Conservation (phyloP, 2,888 invertebrate genomes). For the Ophion costatus region DNA sequence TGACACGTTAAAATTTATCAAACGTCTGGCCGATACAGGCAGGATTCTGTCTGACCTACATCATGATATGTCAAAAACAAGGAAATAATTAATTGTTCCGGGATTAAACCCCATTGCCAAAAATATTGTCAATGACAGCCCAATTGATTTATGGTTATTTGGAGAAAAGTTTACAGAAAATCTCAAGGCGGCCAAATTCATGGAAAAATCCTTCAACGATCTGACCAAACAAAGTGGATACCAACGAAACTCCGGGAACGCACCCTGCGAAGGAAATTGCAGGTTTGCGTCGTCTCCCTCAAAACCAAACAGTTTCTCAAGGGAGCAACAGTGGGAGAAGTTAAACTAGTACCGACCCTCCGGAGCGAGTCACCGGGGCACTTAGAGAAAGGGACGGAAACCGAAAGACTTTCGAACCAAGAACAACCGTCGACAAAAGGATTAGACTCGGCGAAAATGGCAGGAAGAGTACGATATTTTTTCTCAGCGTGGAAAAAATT, state of each 20-base stretch:
- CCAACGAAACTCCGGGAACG: slow-evolving; percentile 24
- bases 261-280: slow-evolving; percentile 43
- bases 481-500: too few relatives aligned
- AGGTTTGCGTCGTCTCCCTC: slow-evolving; percentile 20
- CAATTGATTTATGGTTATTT: slow-evolving; percentile 43
- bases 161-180: background rate
- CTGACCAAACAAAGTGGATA: slow-evolving; percentile 35
- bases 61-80: too few relatives aligned
- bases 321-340: slow-evolving; percentile 1
- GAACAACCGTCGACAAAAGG: too few relatives aligned
- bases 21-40: background rate
- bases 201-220: slow-evolving; percentile 55
- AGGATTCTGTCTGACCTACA: slow-evolving; percentile 58
- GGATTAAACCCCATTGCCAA: slow-evolving; percentile 49
- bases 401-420: too few relatives aligned
- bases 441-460: too few relatives aligned
- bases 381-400: too few relatives aligned
- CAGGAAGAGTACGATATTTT: too few relatives aligned
- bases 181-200: slow-evolving; percentile 45
- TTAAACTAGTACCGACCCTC: slow-evolving; percentile 14
- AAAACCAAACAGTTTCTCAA: slow-evolving; percentile 13
- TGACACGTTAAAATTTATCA: slow-evolving; percentile 45
- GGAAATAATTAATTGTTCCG: slow-evolving; percentile 51
- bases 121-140: slow-evolving; percentile 50
- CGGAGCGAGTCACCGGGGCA: slow-evolving; percentile 36